Evolutionary conservation across 1,140 invertebrate genomes (phyloP).

Genomic region (Tetranychus cinnabarinus): DNA sequence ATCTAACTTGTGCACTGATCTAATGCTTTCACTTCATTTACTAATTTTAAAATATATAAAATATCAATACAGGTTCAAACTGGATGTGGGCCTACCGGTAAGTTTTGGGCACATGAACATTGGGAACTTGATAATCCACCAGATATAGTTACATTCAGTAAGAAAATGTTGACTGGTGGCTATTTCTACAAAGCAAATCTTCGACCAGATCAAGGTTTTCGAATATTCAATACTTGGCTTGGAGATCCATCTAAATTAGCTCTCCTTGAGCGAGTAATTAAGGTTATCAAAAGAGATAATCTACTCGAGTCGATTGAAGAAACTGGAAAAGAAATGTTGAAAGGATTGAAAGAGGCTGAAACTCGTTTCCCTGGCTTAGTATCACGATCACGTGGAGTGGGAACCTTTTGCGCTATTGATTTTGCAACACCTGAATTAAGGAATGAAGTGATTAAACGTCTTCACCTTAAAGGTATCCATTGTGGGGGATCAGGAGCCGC

Average conservation of each 20-base stretch:
- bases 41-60: neutral
- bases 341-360: conserved; percentile 38
- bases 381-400: conserved; percentile 57
- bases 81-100: conserved; percentile 81
- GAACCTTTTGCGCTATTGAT: conserved; percentile 74
- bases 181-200: conserved; percentile 60
- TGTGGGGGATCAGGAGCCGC: conserved; percentile 60
- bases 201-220: conserved; percentile 44
- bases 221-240: conserved; percentile 98
- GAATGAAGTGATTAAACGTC: conserved; percentile 46
- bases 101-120: conserved; percentile 93
- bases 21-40: too few species aligned
- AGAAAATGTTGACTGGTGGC: conserved; percentile 90
- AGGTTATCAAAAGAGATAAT: conserved; percentile 59
- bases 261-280: conserved; percentile 56
- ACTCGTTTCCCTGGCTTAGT: conserved; percentile 46
- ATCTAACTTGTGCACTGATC: too few species aligned
- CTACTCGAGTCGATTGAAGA: conserved; percentile 46
- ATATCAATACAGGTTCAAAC: conserved; percentile 48
- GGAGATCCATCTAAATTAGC: conserved; percentile 88
- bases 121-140: conserved; percentile 62
- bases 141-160: conserved; percentile 89
- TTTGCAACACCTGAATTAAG: conserved; percentile 35
- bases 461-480: conserved; percentile 52
- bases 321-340: conserved; percentile 49